Evolutionary conservation across 2,797 vertebrate species (phyloP).

Genomic region (Lagorchestes hirsutus): DNA sequence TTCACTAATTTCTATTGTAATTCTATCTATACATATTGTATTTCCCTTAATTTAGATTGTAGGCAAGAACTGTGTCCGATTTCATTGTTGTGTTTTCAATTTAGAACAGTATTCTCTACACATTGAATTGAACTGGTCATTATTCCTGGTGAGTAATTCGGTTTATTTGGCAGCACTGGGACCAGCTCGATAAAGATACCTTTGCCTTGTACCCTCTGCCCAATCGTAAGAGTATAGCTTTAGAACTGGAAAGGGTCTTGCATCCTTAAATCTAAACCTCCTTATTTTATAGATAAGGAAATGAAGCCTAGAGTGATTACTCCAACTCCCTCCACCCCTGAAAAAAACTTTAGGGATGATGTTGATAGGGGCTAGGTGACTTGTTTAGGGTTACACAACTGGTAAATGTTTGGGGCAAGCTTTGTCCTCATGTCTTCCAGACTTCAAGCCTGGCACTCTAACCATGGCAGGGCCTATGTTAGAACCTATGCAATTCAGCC

Average conservation of each 20-base stretch:
- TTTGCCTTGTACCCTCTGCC: neutral
- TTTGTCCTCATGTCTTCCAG: neutral
- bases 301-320: neutral
- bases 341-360: neutral
- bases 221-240: neutral
- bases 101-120: neutral
- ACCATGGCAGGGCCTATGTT: neutral
- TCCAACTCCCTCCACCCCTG: neutral
- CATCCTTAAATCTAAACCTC: neutral
- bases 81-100: neutral
- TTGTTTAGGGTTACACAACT: neutral
- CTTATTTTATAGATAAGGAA: neutral
- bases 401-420: neutral
- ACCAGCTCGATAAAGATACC: neutral
- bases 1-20: neutral
- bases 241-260: neutral
- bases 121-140: neutral
- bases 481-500: neutral
- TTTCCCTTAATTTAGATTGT: neutral
- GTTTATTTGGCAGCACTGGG: neutral
- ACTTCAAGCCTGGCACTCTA: neutral
- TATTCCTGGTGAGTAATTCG: neutral
- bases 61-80: neutral
- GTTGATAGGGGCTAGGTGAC: neutral
- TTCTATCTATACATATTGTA: neutral